These are phyloP conservation scores for Notolabrus celidotus DNA, from an alignment of 2,797 vertebrate species.

Conservation along the genomic window DNA sequence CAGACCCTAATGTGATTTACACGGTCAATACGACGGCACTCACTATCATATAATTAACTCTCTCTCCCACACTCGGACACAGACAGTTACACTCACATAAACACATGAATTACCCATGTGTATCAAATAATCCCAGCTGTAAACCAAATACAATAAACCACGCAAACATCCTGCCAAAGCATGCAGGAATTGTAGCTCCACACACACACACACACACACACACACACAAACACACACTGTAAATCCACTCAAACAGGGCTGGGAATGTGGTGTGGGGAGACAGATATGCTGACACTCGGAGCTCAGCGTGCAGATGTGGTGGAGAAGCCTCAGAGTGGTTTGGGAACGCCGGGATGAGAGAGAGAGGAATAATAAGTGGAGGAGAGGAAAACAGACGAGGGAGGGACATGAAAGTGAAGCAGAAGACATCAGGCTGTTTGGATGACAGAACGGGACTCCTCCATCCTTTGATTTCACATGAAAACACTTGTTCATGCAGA, in stretches of 20 bases:
- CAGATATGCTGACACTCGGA: slow-evolving; percentile 22
- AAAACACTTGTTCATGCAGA: not conserved
- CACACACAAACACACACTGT: not conserved
- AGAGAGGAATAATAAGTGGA: not conserved
- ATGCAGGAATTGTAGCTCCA: not conserved
- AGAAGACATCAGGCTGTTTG: not conserved
- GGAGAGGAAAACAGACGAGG: not conserved
- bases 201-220: slow-evolving; percentile 1
- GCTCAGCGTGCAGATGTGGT: slow-evolving; percentile 9
- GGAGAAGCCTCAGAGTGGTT: slow-evolving; percentile 30
- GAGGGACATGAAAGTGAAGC: not conserved
- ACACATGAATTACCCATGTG: slow-evolving; percentile 21
- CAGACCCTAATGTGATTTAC: slow-evolving; percentile 51
- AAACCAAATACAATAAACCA: not conserved
- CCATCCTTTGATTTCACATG: slow-evolving; percentile 3
- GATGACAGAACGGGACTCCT: not conserved
- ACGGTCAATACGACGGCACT: slow-evolving; percentile 36
- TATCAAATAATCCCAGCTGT: slow-evolving; percentile 2
- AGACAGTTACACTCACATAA: slow-evolving; percentile 13
- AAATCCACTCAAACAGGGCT: slow-evolving; percentile 20
- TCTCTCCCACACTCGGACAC: slow-evolving; percentile 11
- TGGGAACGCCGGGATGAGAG: slow-evolving; percentile 1
- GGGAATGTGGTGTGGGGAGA: slow-evolving; percentile 12
- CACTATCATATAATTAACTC: slow-evolving; percentile 46
- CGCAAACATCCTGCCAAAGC: slow-evolving; percentile 8